These are phyloP conservation scores for Emys orbicularis DNA, from an alignment of 2,797 vertebrate genomes.

Conservation along the genomic window DNA sequence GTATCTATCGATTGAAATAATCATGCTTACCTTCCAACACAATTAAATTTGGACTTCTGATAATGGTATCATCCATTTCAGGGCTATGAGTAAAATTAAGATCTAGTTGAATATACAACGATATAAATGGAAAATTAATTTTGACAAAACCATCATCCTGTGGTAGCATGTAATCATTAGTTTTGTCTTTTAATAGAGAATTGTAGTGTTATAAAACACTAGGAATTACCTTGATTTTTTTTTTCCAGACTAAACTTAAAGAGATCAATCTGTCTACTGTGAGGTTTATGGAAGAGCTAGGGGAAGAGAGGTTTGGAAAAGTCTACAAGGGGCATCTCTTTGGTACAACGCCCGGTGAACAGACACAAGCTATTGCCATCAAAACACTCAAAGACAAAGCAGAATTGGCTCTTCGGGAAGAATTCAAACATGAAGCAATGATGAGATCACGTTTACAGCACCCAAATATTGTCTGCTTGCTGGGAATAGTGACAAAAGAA, in stretches of 20 bases:
- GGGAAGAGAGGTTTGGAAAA: slow-evolving; percentile 97
- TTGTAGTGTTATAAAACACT: not conserved
- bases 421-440: slow-evolving; percentile 94
- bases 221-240: not conserved
- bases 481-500: slow-evolving; percentile 94
- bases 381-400: slow-evolving; percentile 97
- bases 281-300: slow-evolving; percentile 96
- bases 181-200: not conserved
- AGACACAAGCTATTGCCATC: slow-evolving; percentile 93
- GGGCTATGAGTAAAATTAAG: slow-evolving; percentile 25
- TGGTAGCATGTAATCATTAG: not conserved
- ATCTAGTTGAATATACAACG: not conserved
- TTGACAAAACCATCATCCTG: not conserved
- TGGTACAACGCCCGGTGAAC: slow-evolving; percentile 90
- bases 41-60: slow-evolving; percentile 24
- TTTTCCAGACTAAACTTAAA: slow-evolving; percentile 89
- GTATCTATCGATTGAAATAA: slow-evolving; percentile 1
- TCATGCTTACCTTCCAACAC: not conserved
- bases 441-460: slow-evolving; percentile 92
- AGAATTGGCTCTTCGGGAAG: slow-evolving; percentile 89
- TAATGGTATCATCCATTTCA: not conserved
- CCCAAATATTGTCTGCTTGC: slow-evolving; percentile 91
- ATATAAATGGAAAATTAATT: not conserved
- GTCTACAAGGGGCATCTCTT: slow-evolving; percentile 97
- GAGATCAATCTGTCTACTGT: slow-evolving; percentile 94